Base-by-base conservation (phyloP, 1,140 invertebrate species). In the Odontomachus brunneus region DNA sequence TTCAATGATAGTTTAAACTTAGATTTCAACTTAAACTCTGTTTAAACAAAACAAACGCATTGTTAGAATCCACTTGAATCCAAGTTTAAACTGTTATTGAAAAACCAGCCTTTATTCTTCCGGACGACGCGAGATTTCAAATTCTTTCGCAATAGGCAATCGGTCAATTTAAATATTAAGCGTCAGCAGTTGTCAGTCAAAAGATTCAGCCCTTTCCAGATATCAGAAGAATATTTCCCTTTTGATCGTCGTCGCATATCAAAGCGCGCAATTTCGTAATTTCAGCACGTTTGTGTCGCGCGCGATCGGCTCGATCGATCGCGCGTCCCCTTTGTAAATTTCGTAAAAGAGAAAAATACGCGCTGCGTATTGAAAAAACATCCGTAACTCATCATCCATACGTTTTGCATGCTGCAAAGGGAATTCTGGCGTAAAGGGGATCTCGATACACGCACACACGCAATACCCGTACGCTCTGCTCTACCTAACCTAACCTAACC, bases 321-420 rank as follows among this genome's bases (percentile, higher is more conserved):
- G 51, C 5, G 14, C 51, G 44, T 19, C 53, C 14, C 48, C 48
- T 57, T 66, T 38, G 14, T 48, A 71, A 82, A 62, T 60, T 74
- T 4, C 78, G 19, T 44, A 82, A 82, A 82, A 82, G 26, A 57
- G 59, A 62, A 82, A 62, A 82, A 82, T 74, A 44, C 24, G 76
- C 55, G 33, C 51, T 48, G 51, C 29, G 29, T 33, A 33, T 2
- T 80, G 44, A 60, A 82, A 62, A 82, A 82, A 82, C 78, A 82
- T 74, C 17, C 9, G 38, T 44, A 44, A 44, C 9, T 59, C 3
- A 15, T 51, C 38, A 38, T 19, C 19, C 19, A 11, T 14, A 82
- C 29, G 11, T 15, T n/a, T 17, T 82, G 59, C 22, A 49, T 38
- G 33, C 51, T 59, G 57, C 74, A 44, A 44, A 44, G 38, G 15